Percentiles rank a stretch among this genome's conserved stretches.
These are phyloP conservation scores for Cosmia trapezina DNA, from an alignment of 2,888 invertebrate species.

Conservation along the genomic window DNA sequence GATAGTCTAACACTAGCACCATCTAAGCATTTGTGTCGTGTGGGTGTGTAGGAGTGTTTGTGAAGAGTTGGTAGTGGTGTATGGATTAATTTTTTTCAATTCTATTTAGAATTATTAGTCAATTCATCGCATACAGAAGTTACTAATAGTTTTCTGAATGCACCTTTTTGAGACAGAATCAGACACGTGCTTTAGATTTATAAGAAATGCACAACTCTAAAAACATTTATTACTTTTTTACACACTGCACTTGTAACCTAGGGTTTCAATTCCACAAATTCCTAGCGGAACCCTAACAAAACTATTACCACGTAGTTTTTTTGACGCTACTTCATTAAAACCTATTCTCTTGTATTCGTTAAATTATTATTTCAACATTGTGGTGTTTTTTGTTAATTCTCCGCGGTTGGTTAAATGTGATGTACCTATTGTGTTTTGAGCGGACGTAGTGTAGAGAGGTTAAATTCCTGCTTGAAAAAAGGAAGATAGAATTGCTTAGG, in stretches of 20 bases:
- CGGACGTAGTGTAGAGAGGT: background rate
- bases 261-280: background rate
- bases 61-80: no score
- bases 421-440: conserved; percentile 55
- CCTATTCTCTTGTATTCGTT: conserved; percentile 71
- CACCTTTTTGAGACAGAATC: background rate
- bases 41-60: no score
- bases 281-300: conserved; percentile 67
- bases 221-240: background rate
- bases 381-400: conserved; percentile 69
- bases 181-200: background rate
- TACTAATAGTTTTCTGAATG: no score
- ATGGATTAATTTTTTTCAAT: no score
- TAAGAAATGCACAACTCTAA: no score
- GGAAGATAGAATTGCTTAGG: background rate
- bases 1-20: no score
- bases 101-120: no score
- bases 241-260: background rate
- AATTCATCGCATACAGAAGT: no score
- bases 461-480: conserved; percentile 3
- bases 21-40: no score
- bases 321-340: conserved; percentile 76
- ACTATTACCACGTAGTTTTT: conserved; percentile 65
- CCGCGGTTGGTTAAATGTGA: conserved; percentile 66
- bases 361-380: conserved; percentile 71